A percentile compares a stretch with the other conserved stretches of the same genome.
phyloP scores from a whole-genome alignment of 1,140 invertebrate species.

The Cepaea nemoralis region DNA sequence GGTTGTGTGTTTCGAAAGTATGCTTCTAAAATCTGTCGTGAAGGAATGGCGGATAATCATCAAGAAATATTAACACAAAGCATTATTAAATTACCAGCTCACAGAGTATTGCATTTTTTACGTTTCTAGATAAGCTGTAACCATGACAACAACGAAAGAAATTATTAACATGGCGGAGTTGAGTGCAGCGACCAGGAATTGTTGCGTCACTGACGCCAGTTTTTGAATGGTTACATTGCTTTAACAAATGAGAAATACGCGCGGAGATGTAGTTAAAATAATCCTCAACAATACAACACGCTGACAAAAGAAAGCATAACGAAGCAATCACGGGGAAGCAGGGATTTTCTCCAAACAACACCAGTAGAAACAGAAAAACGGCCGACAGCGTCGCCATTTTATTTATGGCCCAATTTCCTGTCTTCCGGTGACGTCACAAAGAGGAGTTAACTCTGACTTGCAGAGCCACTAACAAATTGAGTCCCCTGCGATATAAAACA shows the following conservation, averaged over 20 bases:
- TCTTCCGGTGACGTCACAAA: background rate
- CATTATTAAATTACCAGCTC: no score
- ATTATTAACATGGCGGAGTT: background rate
- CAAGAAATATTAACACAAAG: no score
- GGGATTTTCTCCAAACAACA: background rate
- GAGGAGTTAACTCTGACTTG: background rate
- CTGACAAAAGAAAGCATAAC: background rate
- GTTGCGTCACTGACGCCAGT: background rate
- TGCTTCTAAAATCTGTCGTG: no score
- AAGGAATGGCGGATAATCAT: no score
- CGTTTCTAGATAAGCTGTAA: background rate
- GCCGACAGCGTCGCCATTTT: background rate
- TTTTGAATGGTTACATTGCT: no score
- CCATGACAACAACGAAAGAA: background rate
- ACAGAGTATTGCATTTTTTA: no score
- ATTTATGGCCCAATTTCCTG: conserved; percentile 2
- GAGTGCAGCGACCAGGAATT: background rate
- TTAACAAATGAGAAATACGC: background rate
- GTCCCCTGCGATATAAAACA: background rate
- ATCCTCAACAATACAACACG: background rate
- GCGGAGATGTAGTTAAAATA: background rate
- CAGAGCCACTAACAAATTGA: background rate
- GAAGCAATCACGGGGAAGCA: background rate
- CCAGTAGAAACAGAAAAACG: background rate
- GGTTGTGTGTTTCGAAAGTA: no score